Base-by-base conservation (phyloP, 1,140 invertebrate species). In the Leptinotarsa undecemlineata region DNA sequence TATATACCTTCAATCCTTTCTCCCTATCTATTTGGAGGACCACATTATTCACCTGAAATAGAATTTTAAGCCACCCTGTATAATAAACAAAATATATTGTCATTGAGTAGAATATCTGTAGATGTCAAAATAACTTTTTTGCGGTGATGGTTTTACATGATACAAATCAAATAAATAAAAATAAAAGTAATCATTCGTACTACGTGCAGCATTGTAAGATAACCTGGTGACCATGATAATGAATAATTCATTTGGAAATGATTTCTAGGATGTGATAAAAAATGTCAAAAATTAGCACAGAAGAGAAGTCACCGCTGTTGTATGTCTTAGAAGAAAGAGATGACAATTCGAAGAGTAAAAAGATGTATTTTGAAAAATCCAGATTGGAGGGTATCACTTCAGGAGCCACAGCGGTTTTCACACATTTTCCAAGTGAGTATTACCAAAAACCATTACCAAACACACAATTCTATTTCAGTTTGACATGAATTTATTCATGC, bases 351-450 rank as follows among this genome's bases (percentile, higher is more conserved):
- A 75, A 75, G 48, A 75, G 60, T 20, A 75, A 78, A 61, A 80
- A 78, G 63, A 72, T 68, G 48, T 72, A 76, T 62, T 77, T 79
- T 64, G 77, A 75, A 4, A 77, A 74, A 71, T 72, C 74, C 17
- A 72, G 79, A 67, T 71, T 81, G 13, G 69, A 78, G 51, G 80
- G 78, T 20, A 81, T 82, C 48, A 78, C 75, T 19, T 77, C 78
- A 2, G 82, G 82, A 13, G 82, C 81, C 60, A 77, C 77, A 3
- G 63, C 79, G 2, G 78, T 83, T 23, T 79, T 83, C 23, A 82
- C 80, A 13, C 77, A 83, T 57, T 83, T 81, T 72, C 81, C 82
- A 76, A 81, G 82, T 83, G 80, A 80, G 76, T 76, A 57, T 57
- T 19, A n/a, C 5, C 8, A n/a, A n/a, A n/a, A n/a, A n/a, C n/a